Percentiles rank a stretch among this genome's conserved stretches.
phyloP scores from a whole-genome alignment of 2,113 vertebrate species.

The Fulica atra region DNA sequence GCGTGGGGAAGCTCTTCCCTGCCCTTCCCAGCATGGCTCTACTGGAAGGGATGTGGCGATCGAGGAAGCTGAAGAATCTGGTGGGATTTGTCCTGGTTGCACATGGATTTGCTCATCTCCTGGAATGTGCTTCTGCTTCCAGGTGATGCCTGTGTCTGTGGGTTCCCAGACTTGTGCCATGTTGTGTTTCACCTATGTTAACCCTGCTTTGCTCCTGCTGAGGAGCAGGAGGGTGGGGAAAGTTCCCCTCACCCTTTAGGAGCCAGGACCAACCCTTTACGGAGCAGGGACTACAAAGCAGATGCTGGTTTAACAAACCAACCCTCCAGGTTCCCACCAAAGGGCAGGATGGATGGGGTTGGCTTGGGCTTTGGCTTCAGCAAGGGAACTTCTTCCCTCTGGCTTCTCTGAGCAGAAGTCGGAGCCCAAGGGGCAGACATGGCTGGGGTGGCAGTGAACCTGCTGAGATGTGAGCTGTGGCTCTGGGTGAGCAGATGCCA shows the following conservation, averaged over 20 bases:
- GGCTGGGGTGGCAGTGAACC: not conserved
- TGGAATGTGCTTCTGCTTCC: fast-evolving
- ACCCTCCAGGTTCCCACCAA: not conserved
- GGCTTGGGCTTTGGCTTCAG: not conserved
- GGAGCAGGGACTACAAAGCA: fast-evolving
- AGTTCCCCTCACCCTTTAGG: not conserved
- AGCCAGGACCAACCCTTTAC: not conserved
- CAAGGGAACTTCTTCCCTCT: not conserved
- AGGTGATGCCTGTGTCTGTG: fast-evolving
- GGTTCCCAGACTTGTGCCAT: fast-evolving
- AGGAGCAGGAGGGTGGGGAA: not conserved
- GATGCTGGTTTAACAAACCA: not conserved
- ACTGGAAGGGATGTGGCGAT: not conserved
- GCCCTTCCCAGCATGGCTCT: not conserved
- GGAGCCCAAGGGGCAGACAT: fast-evolving
- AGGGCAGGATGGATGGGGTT: not conserved
- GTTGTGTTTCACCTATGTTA: not conserved
- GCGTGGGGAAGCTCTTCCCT: not conserved
- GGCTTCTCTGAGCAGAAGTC: not conserved
- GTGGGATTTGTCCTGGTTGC: not conserved
- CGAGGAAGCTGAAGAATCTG: not conserved
- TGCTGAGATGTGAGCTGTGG: fast-evolving
- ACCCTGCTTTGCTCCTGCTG: not conserved
- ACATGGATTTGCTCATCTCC: not conserved
- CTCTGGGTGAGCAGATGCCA: not conserved